Base-by-base conservation (phyloP, 2,113 vertebrate genomes). In the Hippocampus zosterae region DNA sequence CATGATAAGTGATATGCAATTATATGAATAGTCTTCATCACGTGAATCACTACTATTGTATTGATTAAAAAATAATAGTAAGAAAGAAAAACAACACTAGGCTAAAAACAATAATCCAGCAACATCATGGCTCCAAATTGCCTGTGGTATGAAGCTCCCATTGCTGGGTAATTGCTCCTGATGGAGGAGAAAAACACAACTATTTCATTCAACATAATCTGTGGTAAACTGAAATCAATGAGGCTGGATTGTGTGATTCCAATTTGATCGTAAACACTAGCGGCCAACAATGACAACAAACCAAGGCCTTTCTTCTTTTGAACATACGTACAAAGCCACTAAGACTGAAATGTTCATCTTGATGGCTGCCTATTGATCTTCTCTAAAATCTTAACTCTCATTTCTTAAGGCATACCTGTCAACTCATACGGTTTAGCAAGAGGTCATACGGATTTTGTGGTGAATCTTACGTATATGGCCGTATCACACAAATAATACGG, bases 211-310 rank as follows among this genome's bases (percentile, higher is more conserved):
- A 79, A 68, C 73, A 74, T 80, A 84, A 79, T 87, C 74, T 82
- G 75, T 67, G 76, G 76, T 87, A 85, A 90, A 87, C 73, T 88
- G 81, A 88, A 91, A 91, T 91, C 87, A 85, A 90, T 89, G 78
- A 84, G 77, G 71, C 78, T 80, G 80, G 84, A 89, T 82, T 70
- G 81, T 70, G 76, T 78, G 81, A 87, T 89, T 88, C 80, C 85
- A 83, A 86, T 82, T 76, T 83, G 77, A 87, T 86, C 66, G 70
- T 73, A 84, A 84, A 86, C 82, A 82, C 79, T 80, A 80, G 75
- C 77, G 72, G 75, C 80, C 74, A 83, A 85, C 84, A 83, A 81
- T 85, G 84, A 83, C 84, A 88, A 83, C 77, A 89, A 77, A 82
- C 76, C 64, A 12, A 50, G 66, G 80, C 64, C 42, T 55, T 76